A percentile compares a stretch with the other conserved stretches of the same genome.
phyloP scores from a whole-genome alignment of 2,797 vertebrate genomes.

The Galago senegalensis region DNA sequence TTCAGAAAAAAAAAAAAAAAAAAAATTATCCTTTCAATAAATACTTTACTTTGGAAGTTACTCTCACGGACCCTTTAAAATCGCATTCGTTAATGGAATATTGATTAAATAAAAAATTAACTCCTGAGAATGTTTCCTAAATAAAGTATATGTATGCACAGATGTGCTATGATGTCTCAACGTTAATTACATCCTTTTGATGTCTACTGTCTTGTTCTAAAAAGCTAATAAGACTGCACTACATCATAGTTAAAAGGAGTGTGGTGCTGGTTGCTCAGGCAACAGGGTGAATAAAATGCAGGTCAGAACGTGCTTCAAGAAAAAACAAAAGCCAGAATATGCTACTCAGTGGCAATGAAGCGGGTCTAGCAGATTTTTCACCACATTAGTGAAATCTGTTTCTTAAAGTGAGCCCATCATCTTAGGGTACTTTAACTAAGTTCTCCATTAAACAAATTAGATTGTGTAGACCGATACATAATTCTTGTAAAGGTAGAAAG shows the following conservation, averaged over 20 bases:
- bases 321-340: slow-evolving; percentile 88
- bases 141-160: slow-evolving; percentile 67
- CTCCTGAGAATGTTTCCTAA: slow-evolving; percentile 71
- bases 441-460: slow-evolving; percentile 66
- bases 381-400: slow-evolving; percentile 74
- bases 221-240: slow-evolving; percentile 87
- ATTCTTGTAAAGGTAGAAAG: slow-evolving; percentile 73
- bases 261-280: slow-evolving; percentile 94
- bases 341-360: slow-evolving; percentile 78
- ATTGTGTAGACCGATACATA: slow-evolving; percentile 65
- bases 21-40: slow-evolving; percentile 56
- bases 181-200: slow-evolving; percentile 86
- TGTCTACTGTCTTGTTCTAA: slow-evolving; percentile 87
- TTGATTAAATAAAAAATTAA: slow-evolving; percentile 81
- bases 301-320: slow-evolving; percentile 92
- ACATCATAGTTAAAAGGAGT: slow-evolving; percentile 89
- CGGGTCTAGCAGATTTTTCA: slow-evolving; percentile 79
- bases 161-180: slow-evolving; percentile 75
- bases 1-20: slow-evolving; percentile 56
- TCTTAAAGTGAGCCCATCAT: slow-evolving; percentile 67
- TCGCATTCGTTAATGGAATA: slow-evolving; percentile 63
- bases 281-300: slow-evolving; percentile 95
- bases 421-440: slow-evolving; percentile 60
- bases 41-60: slow-evolving; percentile 71
- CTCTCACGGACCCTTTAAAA: slow-evolving; percentile 68